Evolutionary conservation across 2,113 vertebrate species (phyloP).

Genomic region (Mobula hypostoma): DNA sequence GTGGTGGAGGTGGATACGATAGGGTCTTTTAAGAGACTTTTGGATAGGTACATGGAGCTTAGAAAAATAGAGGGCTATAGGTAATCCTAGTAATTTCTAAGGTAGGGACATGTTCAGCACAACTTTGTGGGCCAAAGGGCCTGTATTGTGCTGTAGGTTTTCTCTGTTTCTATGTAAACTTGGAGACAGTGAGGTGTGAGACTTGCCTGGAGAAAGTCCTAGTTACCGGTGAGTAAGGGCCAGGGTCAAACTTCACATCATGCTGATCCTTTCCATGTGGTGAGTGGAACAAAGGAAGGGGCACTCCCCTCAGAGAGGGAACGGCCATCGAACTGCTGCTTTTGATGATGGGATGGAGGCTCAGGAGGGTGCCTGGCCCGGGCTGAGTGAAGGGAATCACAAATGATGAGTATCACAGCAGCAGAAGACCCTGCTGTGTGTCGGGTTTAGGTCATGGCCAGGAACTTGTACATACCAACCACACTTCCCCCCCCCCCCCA

Average conservation of each 20-base stretch:
- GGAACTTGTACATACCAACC: background rate
- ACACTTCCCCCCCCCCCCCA: no score
- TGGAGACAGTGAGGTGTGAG: background rate
- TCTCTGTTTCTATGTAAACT: background rate
- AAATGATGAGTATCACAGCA: background rate
- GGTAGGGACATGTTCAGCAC: no score
- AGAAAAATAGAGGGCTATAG: no score
- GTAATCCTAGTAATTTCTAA: no score
- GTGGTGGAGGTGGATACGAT: no score
- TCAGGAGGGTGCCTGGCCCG: background rate
- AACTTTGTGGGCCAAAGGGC: no score
- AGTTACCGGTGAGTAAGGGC: background rate
- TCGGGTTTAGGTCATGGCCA: background rate
- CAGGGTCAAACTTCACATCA: background rate
- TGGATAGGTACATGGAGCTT: no score
- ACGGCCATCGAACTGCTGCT: background rate
- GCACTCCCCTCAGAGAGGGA: background rate
- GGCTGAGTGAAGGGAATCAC: background rate
- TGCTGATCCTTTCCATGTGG: background rate
- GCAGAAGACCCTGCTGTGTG: background rate
- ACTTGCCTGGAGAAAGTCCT: background rate
- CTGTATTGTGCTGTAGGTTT: no score
- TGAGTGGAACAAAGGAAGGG: background rate
- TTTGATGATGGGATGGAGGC: background rate
- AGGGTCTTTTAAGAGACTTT: no score